Evolutionary conservation across 1,140 invertebrate genomes (phyloP).

Genomic region (Drosophila takahashii): DNA sequence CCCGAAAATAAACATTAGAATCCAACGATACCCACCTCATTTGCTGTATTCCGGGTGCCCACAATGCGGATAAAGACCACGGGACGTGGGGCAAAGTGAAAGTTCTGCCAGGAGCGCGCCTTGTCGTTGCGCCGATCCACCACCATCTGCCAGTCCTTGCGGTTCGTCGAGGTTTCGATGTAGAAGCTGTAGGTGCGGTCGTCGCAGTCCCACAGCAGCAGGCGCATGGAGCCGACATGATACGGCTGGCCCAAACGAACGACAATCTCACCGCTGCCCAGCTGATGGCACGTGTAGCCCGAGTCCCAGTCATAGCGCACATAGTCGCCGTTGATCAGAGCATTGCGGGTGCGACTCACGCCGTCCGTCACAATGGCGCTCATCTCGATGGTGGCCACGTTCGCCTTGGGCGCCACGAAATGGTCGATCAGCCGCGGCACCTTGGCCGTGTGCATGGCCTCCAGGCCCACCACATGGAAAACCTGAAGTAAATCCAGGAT

Average conservation of each 20-base stretch:
- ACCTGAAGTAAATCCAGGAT: conserved; percentile 86
- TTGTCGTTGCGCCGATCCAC: conserved; percentile 87
- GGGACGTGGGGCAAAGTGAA: conserved; percentile 92
- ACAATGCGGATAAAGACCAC: conserved; percentile 97
- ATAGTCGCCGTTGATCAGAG: conserved; percentile 97
- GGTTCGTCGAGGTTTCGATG: conserved; percentile 97
- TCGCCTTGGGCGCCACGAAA: conserved; percentile 93
- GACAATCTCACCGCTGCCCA: conserved; percentile 97
- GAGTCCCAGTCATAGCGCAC: conserved; percentile 99
- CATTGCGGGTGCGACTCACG: conserved; percentile 95
- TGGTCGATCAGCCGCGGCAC: conserved; percentile 91
- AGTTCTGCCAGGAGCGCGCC: conserved; percentile 94
- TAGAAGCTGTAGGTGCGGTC: conserved; percentile 98
- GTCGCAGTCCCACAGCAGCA: conserved; percentile 99
- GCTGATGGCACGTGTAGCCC: conserved; percentile 98
- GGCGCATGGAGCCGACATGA: conserved; percentile 94
- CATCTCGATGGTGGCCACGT: conserved; percentile 95
- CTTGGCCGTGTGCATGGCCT: conserved; percentile 93
- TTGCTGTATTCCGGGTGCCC: conserved; percentile 98
- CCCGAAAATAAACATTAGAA: not conserved
- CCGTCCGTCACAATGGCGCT: conserved; percentile 98
- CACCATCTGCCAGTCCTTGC: conserved; percentile 94
- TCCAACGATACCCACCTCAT: conserved; percentile 89
- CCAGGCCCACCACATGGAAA: conserved; percentile 96
- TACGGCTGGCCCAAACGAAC: conserved; percentile 99